Evolutionary conservation across 2,888 invertebrate species (phyloP).

Genomic region (Ophioninae sp.): DNA sequence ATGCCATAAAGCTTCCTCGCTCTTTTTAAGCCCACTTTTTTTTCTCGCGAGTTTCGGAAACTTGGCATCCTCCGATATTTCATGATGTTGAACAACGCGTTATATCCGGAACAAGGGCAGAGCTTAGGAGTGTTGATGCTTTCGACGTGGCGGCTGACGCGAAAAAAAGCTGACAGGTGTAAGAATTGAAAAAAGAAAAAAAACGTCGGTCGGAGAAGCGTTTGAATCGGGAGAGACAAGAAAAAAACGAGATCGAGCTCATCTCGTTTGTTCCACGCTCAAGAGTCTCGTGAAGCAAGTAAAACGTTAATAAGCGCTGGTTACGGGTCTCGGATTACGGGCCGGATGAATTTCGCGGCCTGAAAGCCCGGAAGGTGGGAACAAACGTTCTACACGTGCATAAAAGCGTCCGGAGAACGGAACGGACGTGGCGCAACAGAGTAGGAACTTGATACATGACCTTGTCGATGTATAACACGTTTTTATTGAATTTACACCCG

Average conservation of each 20-base stretch:
- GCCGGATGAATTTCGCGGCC: slow-evolving; percentile 52
- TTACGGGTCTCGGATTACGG: slow-evolving; percentile 47
- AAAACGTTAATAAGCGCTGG: slow-evolving; percentile 39
- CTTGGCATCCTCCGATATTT: slow-evolving; percentile 36
- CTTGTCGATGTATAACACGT: slow-evolving; percentile 67
- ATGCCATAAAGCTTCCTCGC: background rate
- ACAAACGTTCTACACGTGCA: slow-evolving; percentile 26
- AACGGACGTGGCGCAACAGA: slow-evolving; percentile 72
- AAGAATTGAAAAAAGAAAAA: background rate
- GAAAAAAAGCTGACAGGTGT: background rate
- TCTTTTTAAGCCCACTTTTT: background rate
- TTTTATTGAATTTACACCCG: slow-evolving; percentile 29
- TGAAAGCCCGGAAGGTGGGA: slow-evolving; percentile 37
- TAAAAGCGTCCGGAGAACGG: slow-evolving; percentile 46
- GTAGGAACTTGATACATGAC: slow-evolving; percentile 79
- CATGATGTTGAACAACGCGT: slow-evolving; percentile 49
- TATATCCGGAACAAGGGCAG: slow-evolving; percentile 60
- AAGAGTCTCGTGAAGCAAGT: slow-evolving; percentile 39
- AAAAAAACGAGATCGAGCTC: background rate
- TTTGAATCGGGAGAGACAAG: background rate
- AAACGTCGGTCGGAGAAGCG: too few species aligned
- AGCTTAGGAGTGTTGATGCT: slow-evolving; percentile 15
- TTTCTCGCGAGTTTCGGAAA: slow-evolving; percentile 15
- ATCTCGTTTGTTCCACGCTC: slow-evolving; percentile 15
- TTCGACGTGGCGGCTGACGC: background rate